phyloP scores from a whole-genome alignment of 2,797 vertebrate species.

The Chaenodraco wilsoni region DNA sequence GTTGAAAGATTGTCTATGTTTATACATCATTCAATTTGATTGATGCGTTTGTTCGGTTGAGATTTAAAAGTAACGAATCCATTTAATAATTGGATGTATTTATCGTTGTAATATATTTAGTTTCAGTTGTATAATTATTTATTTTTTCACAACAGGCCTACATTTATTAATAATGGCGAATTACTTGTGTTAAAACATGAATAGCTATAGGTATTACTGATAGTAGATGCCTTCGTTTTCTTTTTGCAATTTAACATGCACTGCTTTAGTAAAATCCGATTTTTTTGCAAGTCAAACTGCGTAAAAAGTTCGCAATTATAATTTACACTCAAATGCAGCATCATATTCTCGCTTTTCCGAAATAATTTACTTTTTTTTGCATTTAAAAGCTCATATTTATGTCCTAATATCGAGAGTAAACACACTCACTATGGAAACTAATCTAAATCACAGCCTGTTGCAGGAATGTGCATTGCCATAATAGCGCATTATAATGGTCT shows the following conservation, averaged over 20 bases:
- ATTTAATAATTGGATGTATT: not conserved
- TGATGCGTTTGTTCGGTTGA: not conserved
- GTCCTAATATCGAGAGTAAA: not conserved
- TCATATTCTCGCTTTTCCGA: not conserved
- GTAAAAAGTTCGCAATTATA: not conserved
- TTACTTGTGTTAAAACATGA: not conserved
- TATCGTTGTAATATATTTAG: not conserved
- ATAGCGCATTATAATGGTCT: slow-evolving; percentile 31
- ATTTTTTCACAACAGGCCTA: not conserved
- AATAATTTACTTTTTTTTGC: not conserved
- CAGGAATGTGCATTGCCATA: slow-evolving; percentile 1
- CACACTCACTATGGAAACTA: not conserved
- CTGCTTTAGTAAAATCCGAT: not conserved
- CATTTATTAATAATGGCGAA: not conserved
- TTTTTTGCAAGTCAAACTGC: not conserved
- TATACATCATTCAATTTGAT: slow-evolving; percentile 6
- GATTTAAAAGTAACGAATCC: slow-evolving; percentile 14
- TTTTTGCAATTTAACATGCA: not conserved
- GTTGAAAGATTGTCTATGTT: slow-evolving; percentile 8
- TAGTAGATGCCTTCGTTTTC: not conserved
- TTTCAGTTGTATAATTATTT: not conserved
- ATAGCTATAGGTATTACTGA: no score
- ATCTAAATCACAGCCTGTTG: slow-evolving; percentile 21
- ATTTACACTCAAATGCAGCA: no score
- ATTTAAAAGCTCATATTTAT: not conserved